Evolutionary conservation across 2,113 vertebrate species (phyloP).

Genomic region (Rattus norvegicus): GRCr8 NC_086020.1:161934501-161935000

Average conservation of each 20-base stretch:
- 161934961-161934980: background rate
- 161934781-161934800: background rate
- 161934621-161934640: background rate
- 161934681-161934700: fast-evolving
- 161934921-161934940: background rate
- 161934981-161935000: background rate
- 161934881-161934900: background rate
- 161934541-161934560: background rate
- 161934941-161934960: background rate
- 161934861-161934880: background rate
- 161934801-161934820: background rate
- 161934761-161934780: background rate
- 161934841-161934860: background rate
- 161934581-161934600: background rate
- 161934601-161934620: background rate
- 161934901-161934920: background rate
- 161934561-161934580: background rate
- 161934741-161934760: background rate
- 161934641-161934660: background rate
- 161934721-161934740: background rate
- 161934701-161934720: background rate
- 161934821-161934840: background rate
- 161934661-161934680: background rate
- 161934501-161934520: background rate
- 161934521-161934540: background rate